Evolutionary conservation across 2,113 vertebrate species (phyloP).

Genomic region (Thermophis baileyi): DNA sequence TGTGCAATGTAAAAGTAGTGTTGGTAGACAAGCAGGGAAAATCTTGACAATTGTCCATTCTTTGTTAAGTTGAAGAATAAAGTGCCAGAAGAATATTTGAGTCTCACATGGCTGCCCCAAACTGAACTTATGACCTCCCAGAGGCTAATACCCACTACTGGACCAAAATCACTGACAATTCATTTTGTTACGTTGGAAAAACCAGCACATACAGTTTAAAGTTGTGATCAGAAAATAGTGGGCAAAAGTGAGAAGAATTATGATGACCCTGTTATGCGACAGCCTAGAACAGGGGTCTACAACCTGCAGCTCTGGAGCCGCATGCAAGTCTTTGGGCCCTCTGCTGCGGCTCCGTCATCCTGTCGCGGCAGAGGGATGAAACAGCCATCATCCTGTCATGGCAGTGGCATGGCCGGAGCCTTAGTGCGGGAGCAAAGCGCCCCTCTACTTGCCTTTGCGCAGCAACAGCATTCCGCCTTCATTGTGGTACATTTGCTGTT

Average conservation of each 20-base stretch:
- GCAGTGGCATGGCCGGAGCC: too few relatives aligned
- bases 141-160: neutral
- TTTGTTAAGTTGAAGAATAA: neutral
- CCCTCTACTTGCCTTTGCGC: too few relatives aligned
- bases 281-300: too few relatives aligned
- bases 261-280: too few relatives aligned
- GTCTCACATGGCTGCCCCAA: neutral
- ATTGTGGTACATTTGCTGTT: too few relatives aligned
- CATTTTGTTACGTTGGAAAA: neutral
- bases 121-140: neutral
- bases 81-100: neutral
- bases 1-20: neutral
- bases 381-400: too few relatives aligned
- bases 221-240: neutral
- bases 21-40: neutral
- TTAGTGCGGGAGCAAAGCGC: too few relatives aligned
- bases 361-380: too few relatives aligned
- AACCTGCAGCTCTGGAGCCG: too few relatives aligned
- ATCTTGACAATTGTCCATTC: neutral
- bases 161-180: neutral
- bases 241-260: neutral
- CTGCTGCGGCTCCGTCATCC: too few relatives aligned
- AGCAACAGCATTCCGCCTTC: too few relatives aligned
- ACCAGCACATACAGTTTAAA: neutral
- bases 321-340: too few relatives aligned